These are phyloP conservation scores for Sepiola atlantica DNA, from an alignment of 2,888 invertebrate genomes.

Conservation along the genomic window DNA sequence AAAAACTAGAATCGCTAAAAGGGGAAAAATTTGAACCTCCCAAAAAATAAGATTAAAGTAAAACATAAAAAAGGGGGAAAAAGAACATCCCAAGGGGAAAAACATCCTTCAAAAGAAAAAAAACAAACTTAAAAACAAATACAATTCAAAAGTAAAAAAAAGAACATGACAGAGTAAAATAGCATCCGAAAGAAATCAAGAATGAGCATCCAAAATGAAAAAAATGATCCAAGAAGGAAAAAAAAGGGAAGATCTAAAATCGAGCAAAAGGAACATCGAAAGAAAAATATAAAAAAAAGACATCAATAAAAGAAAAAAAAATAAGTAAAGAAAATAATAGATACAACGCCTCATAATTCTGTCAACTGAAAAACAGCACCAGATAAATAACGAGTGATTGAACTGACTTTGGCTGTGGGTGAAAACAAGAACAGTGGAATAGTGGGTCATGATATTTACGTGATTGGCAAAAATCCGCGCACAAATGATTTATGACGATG, in stretches of 20 bases:
- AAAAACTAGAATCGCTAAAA: too few relatives aligned
- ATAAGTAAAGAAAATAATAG: not conserved
- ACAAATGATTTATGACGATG: not conserved
- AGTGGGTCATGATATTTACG: not conserved
- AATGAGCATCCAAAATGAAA: not conserved
- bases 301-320: not conserved
- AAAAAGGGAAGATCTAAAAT: not conserved
- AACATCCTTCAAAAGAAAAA: too few relatives aligned
- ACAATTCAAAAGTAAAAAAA: not conserved
- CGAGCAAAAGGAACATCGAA: not conserved
- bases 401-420: not conserved
- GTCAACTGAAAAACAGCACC: not conserved
- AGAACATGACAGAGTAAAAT: not conserved
- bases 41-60: too few relatives aligned
- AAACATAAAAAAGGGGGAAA: too few relatives aligned
- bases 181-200: not conserved
- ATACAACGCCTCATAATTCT: not conserved
- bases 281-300: not conserved
- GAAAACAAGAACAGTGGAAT: not conserved
- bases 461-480: constrained; percentile 32
- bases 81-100: too few relatives aligned
- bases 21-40: too few relatives aligned
- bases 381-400: not conserved
- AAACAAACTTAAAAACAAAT: too few relatives aligned
- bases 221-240: too few relatives aligned